A percentile compares a stretch with the other conserved stretches of the same genome.
These are phyloP conservation scores for Trichoplax adhaerens DNA, from an alignment of 37 sponge, comb jelly and placozoan genomes.

Conservation along the genomic window DNA sequence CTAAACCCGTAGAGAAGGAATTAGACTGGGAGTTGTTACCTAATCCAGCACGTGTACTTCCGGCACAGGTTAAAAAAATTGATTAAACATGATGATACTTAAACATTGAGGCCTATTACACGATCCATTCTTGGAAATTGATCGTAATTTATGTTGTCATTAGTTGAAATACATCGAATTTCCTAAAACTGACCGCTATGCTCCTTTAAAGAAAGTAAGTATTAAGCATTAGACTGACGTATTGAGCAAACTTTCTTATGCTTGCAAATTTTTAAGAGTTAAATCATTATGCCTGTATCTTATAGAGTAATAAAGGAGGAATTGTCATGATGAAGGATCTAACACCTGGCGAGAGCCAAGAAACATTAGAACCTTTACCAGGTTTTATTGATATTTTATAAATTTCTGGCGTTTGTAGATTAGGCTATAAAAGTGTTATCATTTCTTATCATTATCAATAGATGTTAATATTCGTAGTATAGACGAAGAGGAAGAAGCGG, in stretches of 20 bases:
- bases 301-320: slow-evolving; percentile 58
- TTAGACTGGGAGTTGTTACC: slow-evolving; percentile 58
- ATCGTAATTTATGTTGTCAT: background rate
- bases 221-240: background rate
- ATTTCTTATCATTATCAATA: background rate
- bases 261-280: slow-evolving; percentile 7
- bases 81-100: background rate
- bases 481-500: slow-evolving; percentile 64
- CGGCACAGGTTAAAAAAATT: slow-evolving; percentile 41
- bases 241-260: background rate
- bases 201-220: slow-evolving; percentile 52
- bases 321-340: slow-evolving; percentile 53
- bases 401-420: background rate
- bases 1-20: slow-evolving; percentile 40
- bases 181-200: slow-evolving; percentile 27
- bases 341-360: slow-evolving; percentile 35
- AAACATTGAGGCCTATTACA: slow-evolving; percentile 4
- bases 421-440: background rate
- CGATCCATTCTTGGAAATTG: background rate
- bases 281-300: background rate
- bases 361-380: slow-evolving; percentile 70
- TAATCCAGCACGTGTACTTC: slow-evolving; percentile 85
- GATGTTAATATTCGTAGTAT: background rate
- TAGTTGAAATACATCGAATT: slow-evolving; percentile 42
- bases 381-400: slow-evolving; percentile 18